Base-by-base conservation (phyloP, 1,140 invertebrate genomes). In the Drosophila nebulosa region DNA sequence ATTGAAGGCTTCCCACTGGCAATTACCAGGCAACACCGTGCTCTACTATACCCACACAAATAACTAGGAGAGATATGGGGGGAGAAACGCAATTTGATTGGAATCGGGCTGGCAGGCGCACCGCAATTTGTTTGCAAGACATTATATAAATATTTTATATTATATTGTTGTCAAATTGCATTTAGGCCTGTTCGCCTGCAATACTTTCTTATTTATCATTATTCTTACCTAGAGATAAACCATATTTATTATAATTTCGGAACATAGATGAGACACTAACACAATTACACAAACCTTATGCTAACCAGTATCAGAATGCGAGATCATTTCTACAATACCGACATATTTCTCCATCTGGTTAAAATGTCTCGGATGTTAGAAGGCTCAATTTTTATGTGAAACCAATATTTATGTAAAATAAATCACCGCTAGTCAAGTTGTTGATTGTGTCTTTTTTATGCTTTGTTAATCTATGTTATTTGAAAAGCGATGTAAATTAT, bases 1-100 rank as follows among this genome's bases (percentile, higher is more conserved):
- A 89, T 92, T 98, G 51, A 95, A 96, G 88, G 96, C 97, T 1
- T 96, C 96, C 0, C 94, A 96, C 83, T 98, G 97, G 97, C 96
- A 97, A 90, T 93, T 98, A 50, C 95, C 96, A 16, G 96, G 96
- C 22, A 95, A 96, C 4, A 96, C 97, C 1, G 95, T 97, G 30
- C 94, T 97, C 53, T 98, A 98, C 92, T 98, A 98, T 92, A 97
- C 97, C 91, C 96, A 96, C 51, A 94, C 94, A 52, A 88, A 88
- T 52, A 86, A 85, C 14, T 85, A 79, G 30, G 1, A 4, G 5
- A 46, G 4, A 32, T 24, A 24, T 24, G 24, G 36, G 30, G 18
- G 3, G n/a, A 18, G 24, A 4, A 61, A 18, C 12, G n/a, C 30
- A 32, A 18, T 42, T 21, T 18, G 35, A 50, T 14, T 35, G 59